phyloP scores from a whole-genome alignment of 2,797 vertebrate genomes.

The Fistularia tabacaria region DNA sequence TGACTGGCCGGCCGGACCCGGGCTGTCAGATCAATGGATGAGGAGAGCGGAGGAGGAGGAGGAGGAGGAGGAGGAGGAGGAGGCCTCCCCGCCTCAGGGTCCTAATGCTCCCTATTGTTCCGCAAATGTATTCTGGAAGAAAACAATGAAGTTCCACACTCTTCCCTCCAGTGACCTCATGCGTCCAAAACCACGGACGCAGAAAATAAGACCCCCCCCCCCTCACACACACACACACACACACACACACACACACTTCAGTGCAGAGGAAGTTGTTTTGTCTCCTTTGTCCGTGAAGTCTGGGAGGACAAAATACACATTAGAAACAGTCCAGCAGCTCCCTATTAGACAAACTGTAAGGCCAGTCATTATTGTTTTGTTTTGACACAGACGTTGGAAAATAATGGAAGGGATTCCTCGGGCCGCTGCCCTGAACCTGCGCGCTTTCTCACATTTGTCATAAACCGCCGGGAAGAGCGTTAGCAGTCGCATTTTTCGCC shows the following conservation, averaged over 20 bases:
- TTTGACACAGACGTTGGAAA: no score
- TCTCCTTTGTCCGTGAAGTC: background rate
- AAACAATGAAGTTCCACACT: slow-evolving; percentile 14
- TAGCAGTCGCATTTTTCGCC: no score
- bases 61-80: slow-evolving; percentile 14
- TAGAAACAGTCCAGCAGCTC: background rate
- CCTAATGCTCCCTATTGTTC: slow-evolving; percentile 55
- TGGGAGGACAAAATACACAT: background rate
- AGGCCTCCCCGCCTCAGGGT: slow-evolving; percentile 53
- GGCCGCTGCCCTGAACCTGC: no score
- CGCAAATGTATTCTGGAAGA: background rate
- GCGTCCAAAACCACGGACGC: background rate
- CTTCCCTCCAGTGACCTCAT: slow-evolving; percentile 5
- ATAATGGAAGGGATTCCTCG: no score
- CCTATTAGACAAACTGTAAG: background rate
- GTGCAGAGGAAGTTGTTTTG: background rate
- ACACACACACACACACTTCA: no score
- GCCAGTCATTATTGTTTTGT: no score
- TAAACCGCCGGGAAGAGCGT: no score
- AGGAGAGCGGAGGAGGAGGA: slow-evolving; percentile 27
- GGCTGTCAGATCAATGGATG: slow-evolving; percentile 50
- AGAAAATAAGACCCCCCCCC: no score
- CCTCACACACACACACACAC: no score
- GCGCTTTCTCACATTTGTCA: no score
- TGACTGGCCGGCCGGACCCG: slow-evolving; percentile 20